These are phyloP conservation scores for Raphicerus campestris DNA, from an alignment of 2,113 vertebrate species.

Conservation along the genomic window DNA sequence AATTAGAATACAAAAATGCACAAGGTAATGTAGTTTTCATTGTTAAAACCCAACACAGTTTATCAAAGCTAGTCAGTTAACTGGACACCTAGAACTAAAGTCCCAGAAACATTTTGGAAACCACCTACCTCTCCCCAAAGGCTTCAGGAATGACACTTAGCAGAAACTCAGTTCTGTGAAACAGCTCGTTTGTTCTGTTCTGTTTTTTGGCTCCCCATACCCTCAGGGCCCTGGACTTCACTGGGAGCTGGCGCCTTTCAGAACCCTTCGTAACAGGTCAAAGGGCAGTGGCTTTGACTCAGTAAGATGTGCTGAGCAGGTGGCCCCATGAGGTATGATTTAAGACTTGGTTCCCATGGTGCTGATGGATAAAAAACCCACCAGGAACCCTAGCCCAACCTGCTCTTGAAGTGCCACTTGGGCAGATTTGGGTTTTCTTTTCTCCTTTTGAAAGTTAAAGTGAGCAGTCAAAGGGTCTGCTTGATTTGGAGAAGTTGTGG, in stretches of 20 bases:
- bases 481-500: not conserved
- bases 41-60: constrained; percentile 74
- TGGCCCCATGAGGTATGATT: not conserved
- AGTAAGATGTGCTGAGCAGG: not conserved
- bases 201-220: not conserved
- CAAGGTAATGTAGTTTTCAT: constrained; percentile 76
- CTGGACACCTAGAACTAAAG: constrained; percentile 68
- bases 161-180: not conserved
- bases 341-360: not conserved
- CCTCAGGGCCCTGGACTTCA: constrained; percentile 36
- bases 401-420: not conserved
- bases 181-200: not conserved
- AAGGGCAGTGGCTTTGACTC: not conserved
- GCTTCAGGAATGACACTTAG: constrained; percentile 43
- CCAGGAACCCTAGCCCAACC: not conserved
- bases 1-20: constrained; percentile 80
- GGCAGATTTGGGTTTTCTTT: not conserved
- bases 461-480: not conserved
- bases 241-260: not conserved
- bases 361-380: not conserved
- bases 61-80: constrained; percentile 74
- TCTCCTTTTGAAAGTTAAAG: not conserved
- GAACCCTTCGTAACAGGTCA: not conserved
- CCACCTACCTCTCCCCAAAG: constrained; percentile 43
- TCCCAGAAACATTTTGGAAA: constrained; percentile 62